Conservation (phyloP, 2,113 vertebrate species). For the Cephalophus harveyi region DNA sequence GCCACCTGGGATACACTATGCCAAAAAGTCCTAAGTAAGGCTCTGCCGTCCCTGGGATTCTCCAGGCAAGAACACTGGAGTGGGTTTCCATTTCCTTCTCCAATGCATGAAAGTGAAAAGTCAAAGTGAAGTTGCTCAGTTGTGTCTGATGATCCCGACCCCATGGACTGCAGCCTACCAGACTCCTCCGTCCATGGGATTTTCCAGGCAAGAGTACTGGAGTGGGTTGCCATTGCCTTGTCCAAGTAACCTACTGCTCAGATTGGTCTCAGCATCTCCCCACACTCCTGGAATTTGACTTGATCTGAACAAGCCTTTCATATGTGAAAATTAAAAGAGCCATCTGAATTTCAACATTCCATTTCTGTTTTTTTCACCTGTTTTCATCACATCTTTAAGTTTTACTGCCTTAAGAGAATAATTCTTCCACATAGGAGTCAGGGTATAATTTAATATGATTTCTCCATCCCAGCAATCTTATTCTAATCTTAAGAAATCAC, state of each 20-base stretch:
- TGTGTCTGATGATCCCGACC: accelerated
- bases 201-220: no score
- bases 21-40: neutral
- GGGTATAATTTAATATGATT: neutral
- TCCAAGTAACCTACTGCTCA: neutral
- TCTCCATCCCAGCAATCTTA: neutral
- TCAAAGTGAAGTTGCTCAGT: no score
- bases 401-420: neutral
- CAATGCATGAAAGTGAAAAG: no score
- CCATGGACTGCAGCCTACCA: no score
- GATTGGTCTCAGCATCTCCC: neutral
- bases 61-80: no score
- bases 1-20: neutral
- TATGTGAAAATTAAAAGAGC: neutral
- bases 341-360: neutral
- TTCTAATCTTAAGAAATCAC: neutral
- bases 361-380: neutral
- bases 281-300: neutral
- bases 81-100: no score
- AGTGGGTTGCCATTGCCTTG: no score
- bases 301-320: neutral
- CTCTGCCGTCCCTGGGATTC: no score
- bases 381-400: neutral
- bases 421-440: neutral
- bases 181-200: no score